Percentiles rank a stretch among this genome's conserved stretches.
These are phyloP conservation scores for Myiotriccus ornatus DNA, from an alignment of 2,797 vertebrate genomes.

Conservation along the genomic window DNA sequence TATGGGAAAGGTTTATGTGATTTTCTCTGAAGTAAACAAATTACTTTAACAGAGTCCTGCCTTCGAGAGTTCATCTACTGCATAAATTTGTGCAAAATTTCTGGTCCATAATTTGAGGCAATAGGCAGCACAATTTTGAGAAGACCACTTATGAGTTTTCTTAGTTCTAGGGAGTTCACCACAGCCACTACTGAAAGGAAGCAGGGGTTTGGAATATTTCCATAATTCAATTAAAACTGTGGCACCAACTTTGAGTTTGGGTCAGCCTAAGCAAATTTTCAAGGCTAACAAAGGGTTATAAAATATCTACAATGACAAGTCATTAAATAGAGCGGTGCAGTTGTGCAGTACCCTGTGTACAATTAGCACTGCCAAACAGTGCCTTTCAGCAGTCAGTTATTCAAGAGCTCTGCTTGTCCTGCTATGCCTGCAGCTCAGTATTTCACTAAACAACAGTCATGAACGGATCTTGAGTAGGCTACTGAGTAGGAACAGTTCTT, in stretches of 20 bases:
- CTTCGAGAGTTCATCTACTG: not conserved
- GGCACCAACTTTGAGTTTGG: not conserved
- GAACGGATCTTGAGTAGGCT: not conserved
- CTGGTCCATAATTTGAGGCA: conserved; percentile 41
- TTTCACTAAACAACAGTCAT: not conserved
- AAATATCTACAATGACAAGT: not conserved
- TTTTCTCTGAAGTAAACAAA: conserved; percentile 48
- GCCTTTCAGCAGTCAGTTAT: not conserved
- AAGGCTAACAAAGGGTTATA: conserved; percentile 2
- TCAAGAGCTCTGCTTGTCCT: not conserved
- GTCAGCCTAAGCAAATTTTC: conserved; percentile 26
- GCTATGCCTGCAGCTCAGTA: not conserved
- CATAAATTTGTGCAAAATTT: not conserved
- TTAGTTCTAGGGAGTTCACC: not conserved
- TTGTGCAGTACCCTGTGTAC: not conserved
- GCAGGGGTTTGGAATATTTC: not conserved
- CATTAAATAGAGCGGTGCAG: not conserved
- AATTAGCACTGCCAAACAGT: not conserved
- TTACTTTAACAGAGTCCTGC: not conserved
- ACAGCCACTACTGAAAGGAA: not conserved
- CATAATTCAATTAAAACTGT: not conserved
- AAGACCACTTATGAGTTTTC: not conserved
- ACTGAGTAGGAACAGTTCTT: not conserved
- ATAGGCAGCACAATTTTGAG: conserved; percentile 9
- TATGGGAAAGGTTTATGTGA: not conserved